Conservation (phyloP, 2,113 vertebrate genomes). For the Tamias sibiricus region DNA sequence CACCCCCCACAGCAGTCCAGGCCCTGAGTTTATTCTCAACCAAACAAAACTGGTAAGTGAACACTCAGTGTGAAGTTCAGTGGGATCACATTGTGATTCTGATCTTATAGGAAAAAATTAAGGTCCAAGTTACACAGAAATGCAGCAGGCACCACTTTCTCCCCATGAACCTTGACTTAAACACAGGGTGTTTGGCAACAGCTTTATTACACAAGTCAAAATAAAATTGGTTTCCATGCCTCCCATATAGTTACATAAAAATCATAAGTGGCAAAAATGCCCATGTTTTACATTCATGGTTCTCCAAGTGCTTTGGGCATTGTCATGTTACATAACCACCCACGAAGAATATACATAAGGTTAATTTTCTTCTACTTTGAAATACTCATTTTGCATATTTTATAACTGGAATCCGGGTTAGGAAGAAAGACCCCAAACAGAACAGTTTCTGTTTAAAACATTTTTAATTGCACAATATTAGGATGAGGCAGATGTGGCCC, state of each 20-base stretch:
- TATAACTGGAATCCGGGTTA: conserved; percentile 28
- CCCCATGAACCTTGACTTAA: conserved; percentile 49
- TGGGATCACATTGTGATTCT: background rate
- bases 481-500: background rate
- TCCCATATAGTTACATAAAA: conserved; percentile 72
- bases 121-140: background rate
- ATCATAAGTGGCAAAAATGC: conserved; percentile 42
- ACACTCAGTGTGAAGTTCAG: background rate
- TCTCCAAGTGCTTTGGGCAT: conserved; percentile 50
- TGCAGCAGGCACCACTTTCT: background rate
- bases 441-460: conserved; percentile 3
- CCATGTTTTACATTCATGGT: conserved; percentile 55
- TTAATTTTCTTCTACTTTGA: conserved; percentile 44
- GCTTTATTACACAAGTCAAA: conserved; percentile 64
- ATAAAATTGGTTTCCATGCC: conserved; percentile 74
- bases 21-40: background rate
- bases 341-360: conserved; percentile 44
- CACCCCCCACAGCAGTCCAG: background rate
- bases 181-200: conserved; percentile 50
- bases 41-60: background rate
- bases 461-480: background rate
- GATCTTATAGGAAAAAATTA: background rate
- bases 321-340: conserved; percentile 68
- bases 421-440: conserved; percentile 24
- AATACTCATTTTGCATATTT: conserved; percentile 36